Percentiles rank a stretch among this genome's conserved stretches.
Evolutionary conservation across 1,140 invertebrate genomes (phyloP).

Genomic region (Vanessa atalanta): DNA sequence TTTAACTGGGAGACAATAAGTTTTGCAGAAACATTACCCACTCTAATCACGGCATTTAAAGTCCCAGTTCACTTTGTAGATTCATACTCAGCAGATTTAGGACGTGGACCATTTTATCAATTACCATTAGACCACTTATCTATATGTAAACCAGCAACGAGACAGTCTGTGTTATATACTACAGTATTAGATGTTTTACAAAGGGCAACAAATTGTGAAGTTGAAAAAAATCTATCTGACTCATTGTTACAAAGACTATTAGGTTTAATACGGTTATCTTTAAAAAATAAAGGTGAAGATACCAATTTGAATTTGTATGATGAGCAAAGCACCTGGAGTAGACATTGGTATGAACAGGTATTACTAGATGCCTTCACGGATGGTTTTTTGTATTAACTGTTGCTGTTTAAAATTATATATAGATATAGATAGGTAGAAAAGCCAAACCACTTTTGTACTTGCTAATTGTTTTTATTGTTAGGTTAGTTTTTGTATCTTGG

Average conservation of each 20-base stretch:
- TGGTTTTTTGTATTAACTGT: constrained; percentile 39
- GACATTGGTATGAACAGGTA: constrained; percentile 52
- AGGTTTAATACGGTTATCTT: constrained; percentile 39
- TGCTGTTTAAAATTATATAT: no score
- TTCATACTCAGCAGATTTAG: constrained; percentile 86
- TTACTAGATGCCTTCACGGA: constrained; percentile 54
- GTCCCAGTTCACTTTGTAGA: constrained; percentile 85
- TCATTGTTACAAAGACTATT: constrained; percentile 45
- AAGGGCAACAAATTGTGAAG: constrained; percentile 50
- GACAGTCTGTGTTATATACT: constrained; percentile 77
- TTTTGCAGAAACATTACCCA: constrained; percentile 88
- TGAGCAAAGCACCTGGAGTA: constrained; percentile 39
- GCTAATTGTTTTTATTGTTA: no score
- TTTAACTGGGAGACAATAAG: constrained; percentile 84
- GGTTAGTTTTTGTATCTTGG: no score
- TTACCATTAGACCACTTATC: constrained; percentile 88
- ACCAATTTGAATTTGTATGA: constrained; percentile 51
- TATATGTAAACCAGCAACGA: constrained; percentile 89
- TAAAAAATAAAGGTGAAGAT: constrained; percentile 40
- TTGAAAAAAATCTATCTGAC: constrained; percentile 47
- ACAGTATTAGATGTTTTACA: constrained; percentile 67
- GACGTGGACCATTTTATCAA: constrained; percentile 87
- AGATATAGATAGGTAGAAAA: no score
- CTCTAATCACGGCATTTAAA: constrained; percentile 84
- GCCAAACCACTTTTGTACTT: no score